These are phyloP conservation scores for Orthosia cruda DNA, from an alignment of 2,888 invertebrate species.

Conservation along the genomic window DNA sequence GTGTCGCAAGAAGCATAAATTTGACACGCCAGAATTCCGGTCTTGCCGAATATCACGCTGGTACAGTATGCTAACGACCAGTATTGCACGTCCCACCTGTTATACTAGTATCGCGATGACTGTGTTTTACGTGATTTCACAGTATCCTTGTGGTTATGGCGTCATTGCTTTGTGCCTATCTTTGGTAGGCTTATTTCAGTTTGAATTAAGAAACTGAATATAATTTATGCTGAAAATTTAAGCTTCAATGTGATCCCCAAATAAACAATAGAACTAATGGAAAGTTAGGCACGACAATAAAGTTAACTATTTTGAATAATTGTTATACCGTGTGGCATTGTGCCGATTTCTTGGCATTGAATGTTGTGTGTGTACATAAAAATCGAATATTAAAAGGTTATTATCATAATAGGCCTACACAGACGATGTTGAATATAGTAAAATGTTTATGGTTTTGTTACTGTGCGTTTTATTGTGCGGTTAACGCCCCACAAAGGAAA, in stretches of 20 bases:
- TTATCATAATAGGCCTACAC: slow-evolving; percentile 37
- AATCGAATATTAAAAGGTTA: slow-evolving; percentile 46
- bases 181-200: slow-evolving; percentile 27
- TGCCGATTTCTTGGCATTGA: slow-evolving; percentile 42
- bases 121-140: slow-evolving; percentile 70
- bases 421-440: slow-evolving; percentile 22
- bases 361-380: slow-evolving; percentile 37
- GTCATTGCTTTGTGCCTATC: slow-evolving; percentile 56
- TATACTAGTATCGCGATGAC: slow-evolving; percentile 64
- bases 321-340: slow-evolving; percentile 21
- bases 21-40: slow-evolving; percentile 81
- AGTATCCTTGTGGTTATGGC: slow-evolving; percentile 59
- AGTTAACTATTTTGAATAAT: slow-evolving; percentile 17
- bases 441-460: slow-evolving; percentile 46
- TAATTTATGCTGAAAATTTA: background rate
- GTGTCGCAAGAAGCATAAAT: slow-evolving; percentile 78
- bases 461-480: slow-evolving; percentile 33
- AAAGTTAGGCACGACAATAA: slow-evolving; percentile 11
- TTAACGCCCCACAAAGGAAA: slow-evolving; percentile 17
- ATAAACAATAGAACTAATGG: slow-evolving; percentile 3
- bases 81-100: slow-evolving; percentile 76
- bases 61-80: slow-evolving; percentile 74
- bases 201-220: slow-evolving; percentile 18
- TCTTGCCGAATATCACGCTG: slow-evolving; percentile 72
- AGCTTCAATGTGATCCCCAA: slow-evolving; percentile 1